Conservation (phyloP, 2,797 vertebrate genomes). For the Acipenser oxyrinchus region DNA sequence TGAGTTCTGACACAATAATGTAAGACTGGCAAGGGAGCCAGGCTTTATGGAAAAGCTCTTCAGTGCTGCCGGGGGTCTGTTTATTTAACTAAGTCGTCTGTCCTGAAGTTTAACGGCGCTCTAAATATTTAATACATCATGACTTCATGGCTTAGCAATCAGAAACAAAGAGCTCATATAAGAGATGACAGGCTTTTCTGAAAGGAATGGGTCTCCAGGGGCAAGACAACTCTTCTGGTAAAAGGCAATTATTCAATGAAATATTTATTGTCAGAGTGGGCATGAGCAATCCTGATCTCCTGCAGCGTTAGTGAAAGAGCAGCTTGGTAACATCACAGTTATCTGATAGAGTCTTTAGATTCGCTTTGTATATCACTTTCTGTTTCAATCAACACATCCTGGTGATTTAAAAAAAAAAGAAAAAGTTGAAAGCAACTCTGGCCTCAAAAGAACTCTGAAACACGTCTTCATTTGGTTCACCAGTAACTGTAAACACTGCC, state of each 20-base stretch:
- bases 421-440: too few species aligned
- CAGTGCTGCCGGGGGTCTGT: neutral
- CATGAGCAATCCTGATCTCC: neutral
- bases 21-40: neutral
- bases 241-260: conserved; percentile 23
- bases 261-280: conserved; percentile 28
- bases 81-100: conserved; percentile 21
- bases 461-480: too few species aligned
- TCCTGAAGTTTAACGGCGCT: conserved; percentile 50
- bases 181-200: conserved; percentile 38
- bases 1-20: neutral
- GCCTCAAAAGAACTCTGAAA: too few species aligned
- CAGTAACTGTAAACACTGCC: neutral
- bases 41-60: neutral
- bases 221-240: neutral
- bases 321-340: too few species aligned
- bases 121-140: conserved; percentile 55
- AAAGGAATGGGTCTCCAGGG: conserved; percentile 35
- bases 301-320: too few species aligned
- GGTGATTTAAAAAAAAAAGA: too few species aligned
- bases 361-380: too few species aligned
- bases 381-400: too few species aligned
- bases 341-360: too few species aligned
- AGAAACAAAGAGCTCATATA: conserved; percentile 27
- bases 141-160: conserved; percentile 41